A percentile compares a stretch with the other conserved stretches of the same genome.
These are phyloP conservation scores for Coregonus ussuriensis DNA, from an alignment of 2,797 vertebrate genomes.

Conservation along the genomic window DNA sequence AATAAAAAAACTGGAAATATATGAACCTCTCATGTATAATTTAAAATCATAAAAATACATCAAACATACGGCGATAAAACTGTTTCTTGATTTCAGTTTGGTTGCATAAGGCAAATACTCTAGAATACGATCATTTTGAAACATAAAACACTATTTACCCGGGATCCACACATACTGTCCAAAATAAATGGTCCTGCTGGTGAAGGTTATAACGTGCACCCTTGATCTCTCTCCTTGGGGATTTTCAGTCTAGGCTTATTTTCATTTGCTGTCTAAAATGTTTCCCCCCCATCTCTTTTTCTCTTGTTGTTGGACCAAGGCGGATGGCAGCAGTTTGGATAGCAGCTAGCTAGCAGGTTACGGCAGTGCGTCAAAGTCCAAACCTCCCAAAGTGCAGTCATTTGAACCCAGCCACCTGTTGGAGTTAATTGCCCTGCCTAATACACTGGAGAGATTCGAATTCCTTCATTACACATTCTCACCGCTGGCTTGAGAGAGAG, in stretches of 20 bases:
- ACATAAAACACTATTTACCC: slow-evolving; percentile 13
- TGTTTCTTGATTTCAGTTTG: slow-evolving; percentile 6
- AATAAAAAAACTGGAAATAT: not conserved
- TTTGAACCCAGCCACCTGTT: slow-evolving; percentile 64
- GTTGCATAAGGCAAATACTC: not conserved
- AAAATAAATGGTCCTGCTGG: not conserved
- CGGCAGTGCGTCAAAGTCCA: slow-evolving; percentile 37
- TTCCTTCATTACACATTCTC: slow-evolving; percentile 18
- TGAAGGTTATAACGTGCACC: slow-evolving; percentile 5
- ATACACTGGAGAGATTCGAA: slow-evolving; percentile 42
- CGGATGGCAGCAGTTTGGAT: slow-evolving; percentile 30
- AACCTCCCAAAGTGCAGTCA: slow-evolving; percentile 46
- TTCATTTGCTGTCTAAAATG: slow-evolving; percentile 26
- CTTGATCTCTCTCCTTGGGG: slow-evolving; percentile 1
- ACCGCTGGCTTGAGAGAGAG: not conserved
- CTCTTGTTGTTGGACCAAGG: slow-evolving; percentile 26
- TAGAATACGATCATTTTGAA: no score
- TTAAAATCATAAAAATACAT: not conserved
- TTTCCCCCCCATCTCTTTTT: slow-evolving; percentile 25
- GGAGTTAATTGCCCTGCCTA: slow-evolving; percentile 44
- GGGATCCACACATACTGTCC: not conserved
- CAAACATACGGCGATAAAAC: slow-evolving; percentile 11
- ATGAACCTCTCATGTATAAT: slow-evolving; percentile 17
- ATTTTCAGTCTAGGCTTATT: slow-evolving; percentile 30
- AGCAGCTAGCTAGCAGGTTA: slow-evolving; percentile 25